Percentiles rank a stretch among this genome's conserved stretches.
Evolutionary conservation across 92 coral and sea anemone species (phyloP).

Genomic region (Umimayanthus chanpuru): DNA sequence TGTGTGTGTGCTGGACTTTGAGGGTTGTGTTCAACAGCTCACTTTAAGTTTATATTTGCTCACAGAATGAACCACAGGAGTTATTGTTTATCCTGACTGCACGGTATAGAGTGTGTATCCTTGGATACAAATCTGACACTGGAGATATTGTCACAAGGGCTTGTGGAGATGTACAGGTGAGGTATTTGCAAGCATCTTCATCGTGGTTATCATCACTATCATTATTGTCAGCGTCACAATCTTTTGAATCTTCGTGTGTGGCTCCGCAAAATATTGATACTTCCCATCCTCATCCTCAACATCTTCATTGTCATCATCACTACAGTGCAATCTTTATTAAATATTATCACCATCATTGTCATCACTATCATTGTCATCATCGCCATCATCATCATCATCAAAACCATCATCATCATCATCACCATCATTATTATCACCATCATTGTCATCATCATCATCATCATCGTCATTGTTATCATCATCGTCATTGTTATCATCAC

Average conservation of each 20-base stretch:
- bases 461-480: no score
- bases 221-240: not conserved
- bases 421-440: no score
- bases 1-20: no score
- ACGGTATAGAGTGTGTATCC: constrained; percentile 89
- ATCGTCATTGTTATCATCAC: no score
- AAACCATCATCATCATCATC: no score
- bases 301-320: not conserved
- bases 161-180: constrained; percentile 98
- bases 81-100: constrained; percentile 89
- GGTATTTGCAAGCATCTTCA: not conserved
- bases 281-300: not conserved
- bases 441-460: no score
- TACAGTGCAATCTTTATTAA: no score
- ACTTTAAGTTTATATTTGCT: not conserved
- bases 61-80: constrained; percentile 94
- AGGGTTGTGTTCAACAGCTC: no score
- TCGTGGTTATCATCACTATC: not conserved
- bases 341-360: no score
- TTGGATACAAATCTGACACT: constrained; percentile 83
- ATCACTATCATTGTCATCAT: no score
- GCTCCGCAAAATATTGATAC: no score
- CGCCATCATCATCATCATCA: no score
- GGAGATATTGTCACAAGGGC: constrained; percentile 97
- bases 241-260: not conserved